Percentiles rank a stretch among this genome's conserved stretches.
phyloP scores from a whole-genome alignment of 2,888 invertebrate species.

The Acanthacorydalis orientalis region DNA sequence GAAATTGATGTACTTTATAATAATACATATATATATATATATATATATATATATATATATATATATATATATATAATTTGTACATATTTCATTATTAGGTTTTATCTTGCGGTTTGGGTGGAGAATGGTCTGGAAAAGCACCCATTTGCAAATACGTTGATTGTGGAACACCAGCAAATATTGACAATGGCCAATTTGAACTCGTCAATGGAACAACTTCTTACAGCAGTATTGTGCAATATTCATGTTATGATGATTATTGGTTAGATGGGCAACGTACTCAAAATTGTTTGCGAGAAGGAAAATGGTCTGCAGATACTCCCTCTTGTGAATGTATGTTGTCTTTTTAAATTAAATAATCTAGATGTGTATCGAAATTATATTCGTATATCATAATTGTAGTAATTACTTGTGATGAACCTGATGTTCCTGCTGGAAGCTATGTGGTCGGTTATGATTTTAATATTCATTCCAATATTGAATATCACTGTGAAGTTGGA shows the following conservation, averaged over 20 bases:
- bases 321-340: constrained; percentile 70
- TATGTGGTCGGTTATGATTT: constrained; percentile 81
- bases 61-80: no score
- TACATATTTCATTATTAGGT: constrained; percentile 30
- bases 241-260: constrained; percentile 66
- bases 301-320: constrained; percentile 73
- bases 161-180: constrained; percentile 66
- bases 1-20: not conserved
- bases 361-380: not conserved
- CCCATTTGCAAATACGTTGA: constrained; percentile 76
- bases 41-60: no score
- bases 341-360: not conserved
- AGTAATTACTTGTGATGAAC: constrained; percentile 78
- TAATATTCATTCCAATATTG: constrained; percentile 72
- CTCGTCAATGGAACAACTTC: constrained; percentile 67
- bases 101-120: constrained; percentile 70
- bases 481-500: constrained; percentile 77
- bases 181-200: constrained; percentile 56
- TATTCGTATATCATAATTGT: constrained; percentile 13
- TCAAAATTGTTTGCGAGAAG: constrained; percentile 63
- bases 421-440: constrained; percentile 69
- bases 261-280: constrained; percentile 58
- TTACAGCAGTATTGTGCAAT: constrained; percentile 60
- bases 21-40: no score
- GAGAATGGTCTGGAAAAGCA: constrained; percentile 61